Conservation (phyloP, 2,797 vertebrate genomes). For the Clamator glandarius region DNA sequence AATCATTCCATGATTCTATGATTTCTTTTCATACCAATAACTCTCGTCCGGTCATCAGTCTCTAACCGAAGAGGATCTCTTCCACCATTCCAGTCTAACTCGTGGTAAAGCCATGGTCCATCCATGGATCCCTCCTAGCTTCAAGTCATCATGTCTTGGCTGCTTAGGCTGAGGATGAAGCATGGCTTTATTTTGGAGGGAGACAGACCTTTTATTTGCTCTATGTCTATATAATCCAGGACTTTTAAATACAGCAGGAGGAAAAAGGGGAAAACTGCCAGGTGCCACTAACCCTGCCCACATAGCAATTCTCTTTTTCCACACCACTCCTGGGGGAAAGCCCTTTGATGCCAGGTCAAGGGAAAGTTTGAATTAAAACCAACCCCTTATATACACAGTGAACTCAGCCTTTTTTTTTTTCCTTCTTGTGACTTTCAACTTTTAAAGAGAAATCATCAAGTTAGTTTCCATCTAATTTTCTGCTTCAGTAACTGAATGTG, state of each 20-base stretch:
- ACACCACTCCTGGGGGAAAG: accelerated
- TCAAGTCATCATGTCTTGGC: too few species aligned
- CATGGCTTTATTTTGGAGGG: background rate
- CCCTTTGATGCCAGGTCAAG: background rate
- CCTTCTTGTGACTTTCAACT: background rate
- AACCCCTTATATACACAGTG: background rate
- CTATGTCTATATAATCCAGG: accelerated
- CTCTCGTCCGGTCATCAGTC: accelerated
- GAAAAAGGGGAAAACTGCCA: background rate
- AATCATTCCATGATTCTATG: too few species aligned
- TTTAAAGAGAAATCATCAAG: background rate
- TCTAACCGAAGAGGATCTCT: accelerated
- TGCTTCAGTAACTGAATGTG: background rate
- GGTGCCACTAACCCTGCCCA: background rate
- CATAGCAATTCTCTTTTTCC: accelerated
- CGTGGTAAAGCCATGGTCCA: accelerated
- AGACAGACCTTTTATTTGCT: background rate
- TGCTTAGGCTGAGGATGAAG: background rate
- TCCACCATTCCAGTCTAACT: accelerated
- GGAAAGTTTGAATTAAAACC: background rate
- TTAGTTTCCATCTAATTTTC: background rate
- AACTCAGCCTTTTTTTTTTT: accelerated
- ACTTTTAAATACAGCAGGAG: background rate
- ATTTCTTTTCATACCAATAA: background rate
- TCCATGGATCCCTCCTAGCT: background rate